Conservation (phyloP, 2,113 vertebrate species). For the Podarcis raffonei region DNA sequence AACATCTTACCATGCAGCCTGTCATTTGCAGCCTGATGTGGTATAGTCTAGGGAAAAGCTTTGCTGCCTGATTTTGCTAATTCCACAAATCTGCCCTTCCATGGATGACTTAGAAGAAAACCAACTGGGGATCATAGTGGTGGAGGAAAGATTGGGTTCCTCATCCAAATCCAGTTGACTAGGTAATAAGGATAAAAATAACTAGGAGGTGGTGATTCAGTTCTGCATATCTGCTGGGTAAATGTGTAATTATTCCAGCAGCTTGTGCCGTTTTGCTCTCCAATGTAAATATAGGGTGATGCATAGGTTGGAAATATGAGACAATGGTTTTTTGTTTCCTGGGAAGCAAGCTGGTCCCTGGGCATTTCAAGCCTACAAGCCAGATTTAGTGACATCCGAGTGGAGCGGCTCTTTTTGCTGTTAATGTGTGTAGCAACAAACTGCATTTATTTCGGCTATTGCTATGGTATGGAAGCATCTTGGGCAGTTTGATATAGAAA, state of each 20-base stretch:
- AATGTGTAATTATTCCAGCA: conserved; percentile 69
- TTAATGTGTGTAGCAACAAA: background rate
- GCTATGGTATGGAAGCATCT: conserved; percentile 46
- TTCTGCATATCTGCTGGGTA: conserved; percentile 69
- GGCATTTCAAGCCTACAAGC: background rate
- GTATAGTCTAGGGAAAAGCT: background rate
- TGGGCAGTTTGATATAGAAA: conserved; percentile 10
- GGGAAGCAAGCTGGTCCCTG: conserved; percentile 25
- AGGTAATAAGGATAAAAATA: conserved; percentile 74
- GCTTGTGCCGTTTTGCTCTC: conserved; percentile 67
- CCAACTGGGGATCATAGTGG: conserved; percentile 29
- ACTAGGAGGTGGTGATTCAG: conserved; percentile 66
- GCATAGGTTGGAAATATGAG: conserved; percentile 50
- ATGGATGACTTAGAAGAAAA: background rate
- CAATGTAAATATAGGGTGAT: conserved; percentile 57
- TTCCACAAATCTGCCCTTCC: background rate
- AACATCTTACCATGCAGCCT: background rate
- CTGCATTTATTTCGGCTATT: conserved; percentile 1
- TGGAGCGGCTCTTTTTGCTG: conserved; percentile 47
- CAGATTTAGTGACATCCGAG: conserved; percentile 20
- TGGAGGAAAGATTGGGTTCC: conserved; percentile 35
- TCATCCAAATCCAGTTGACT: conserved; percentile 70
- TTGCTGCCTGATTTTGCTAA: background rate
- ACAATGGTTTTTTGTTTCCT: conserved; percentile 15
- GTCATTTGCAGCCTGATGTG: background rate